phyloP scores from a whole-genome alignment of 2,113 vertebrate species.

The Archocentrus centrarchus region DNA sequence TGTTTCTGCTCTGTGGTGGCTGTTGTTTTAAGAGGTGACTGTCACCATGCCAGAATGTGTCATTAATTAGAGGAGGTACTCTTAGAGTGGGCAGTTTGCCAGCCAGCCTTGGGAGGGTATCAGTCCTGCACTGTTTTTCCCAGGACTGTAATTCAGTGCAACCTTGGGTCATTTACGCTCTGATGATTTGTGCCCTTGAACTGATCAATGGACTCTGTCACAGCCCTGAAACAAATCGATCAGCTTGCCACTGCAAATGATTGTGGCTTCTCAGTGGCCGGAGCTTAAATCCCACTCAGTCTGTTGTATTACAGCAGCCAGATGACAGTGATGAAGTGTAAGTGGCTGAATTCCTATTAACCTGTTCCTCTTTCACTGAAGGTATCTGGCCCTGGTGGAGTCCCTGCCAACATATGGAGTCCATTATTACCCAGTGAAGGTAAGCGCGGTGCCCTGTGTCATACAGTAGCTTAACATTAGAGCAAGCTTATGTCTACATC shows the following conservation, averaged over 20 bases:
- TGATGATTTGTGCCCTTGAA: constrained; percentile 72
- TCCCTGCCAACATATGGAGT: constrained; percentile 95
- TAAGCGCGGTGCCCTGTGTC: constrained; percentile 70
- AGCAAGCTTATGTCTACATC: constrained; percentile 26
- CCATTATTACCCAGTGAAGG: constrained; percentile 99
- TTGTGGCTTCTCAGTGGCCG: constrained; percentile 49
- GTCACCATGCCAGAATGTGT: constrained; percentile 57
- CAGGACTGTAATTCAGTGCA: constrained; percentile 39
- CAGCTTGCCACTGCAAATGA: constrained; percentile 55
- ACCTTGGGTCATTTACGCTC: constrained; percentile 40
- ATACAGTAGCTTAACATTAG: constrained; percentile 39
- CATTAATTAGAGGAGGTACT: constrained; percentile 65
- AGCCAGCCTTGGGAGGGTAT: constrained; percentile 34
- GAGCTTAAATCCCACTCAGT: constrained; percentile 52
- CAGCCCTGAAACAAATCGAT: constrained; percentile 65
- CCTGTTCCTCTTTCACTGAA: constrained; percentile 70
- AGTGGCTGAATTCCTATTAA: constrained; percentile 47
- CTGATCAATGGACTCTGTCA: constrained; percentile 72
- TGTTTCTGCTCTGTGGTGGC: constrained; percentile 4
- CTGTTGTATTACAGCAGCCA: constrained; percentile 34
- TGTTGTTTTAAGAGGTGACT: constrained; percentile 44
- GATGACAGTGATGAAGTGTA: constrained; percentile 61
- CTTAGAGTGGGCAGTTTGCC: constrained; percentile 31
- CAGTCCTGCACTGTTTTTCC: constrained; percentile 44
- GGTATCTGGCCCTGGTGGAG: constrained; percentile 96